Evolutionary conservation across 2,113 vertebrate genomes (phyloP).

Genomic region (Grammomys dolichurus): DNA sequence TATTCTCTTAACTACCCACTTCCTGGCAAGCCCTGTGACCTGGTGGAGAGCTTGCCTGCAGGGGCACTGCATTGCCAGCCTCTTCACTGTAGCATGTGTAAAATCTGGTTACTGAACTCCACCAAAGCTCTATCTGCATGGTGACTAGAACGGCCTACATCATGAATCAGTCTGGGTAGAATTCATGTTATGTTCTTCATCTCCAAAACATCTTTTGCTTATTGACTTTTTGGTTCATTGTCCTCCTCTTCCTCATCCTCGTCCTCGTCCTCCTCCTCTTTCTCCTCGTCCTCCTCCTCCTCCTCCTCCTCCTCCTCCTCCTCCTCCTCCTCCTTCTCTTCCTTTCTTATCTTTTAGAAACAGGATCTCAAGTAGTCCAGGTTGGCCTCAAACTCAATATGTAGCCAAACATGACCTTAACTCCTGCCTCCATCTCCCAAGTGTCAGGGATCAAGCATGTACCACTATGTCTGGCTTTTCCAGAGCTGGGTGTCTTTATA

Average conservation of each 20-base stretch:
- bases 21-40: background rate
- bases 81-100: background rate
- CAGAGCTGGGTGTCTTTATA: background rate
- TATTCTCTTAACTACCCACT: background rate
- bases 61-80: background rate
- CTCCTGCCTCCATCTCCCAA: background rate
- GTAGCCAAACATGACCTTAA: background rate
- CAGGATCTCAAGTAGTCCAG: background rate
- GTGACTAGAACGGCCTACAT: background rate
- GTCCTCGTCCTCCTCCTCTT: background rate
- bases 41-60: fast-evolving
- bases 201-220: too few relatives aligned
- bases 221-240: background rate
- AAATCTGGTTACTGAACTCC: too few relatives aligned
- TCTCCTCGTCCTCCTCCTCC: background rate
- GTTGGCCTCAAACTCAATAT: background rate
- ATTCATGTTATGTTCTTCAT: background rate
- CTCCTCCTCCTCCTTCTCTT: too few relatives aligned
- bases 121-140: background rate
- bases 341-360: background rate
- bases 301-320: background rate
- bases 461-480: background rate
- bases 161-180: background rate
- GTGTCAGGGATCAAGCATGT: background rate
- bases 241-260: background rate